Evolutionary conservation across 2,113 vertebrate species (phyloP).

Genomic region (Bambusicola thoracicus): DNA sequence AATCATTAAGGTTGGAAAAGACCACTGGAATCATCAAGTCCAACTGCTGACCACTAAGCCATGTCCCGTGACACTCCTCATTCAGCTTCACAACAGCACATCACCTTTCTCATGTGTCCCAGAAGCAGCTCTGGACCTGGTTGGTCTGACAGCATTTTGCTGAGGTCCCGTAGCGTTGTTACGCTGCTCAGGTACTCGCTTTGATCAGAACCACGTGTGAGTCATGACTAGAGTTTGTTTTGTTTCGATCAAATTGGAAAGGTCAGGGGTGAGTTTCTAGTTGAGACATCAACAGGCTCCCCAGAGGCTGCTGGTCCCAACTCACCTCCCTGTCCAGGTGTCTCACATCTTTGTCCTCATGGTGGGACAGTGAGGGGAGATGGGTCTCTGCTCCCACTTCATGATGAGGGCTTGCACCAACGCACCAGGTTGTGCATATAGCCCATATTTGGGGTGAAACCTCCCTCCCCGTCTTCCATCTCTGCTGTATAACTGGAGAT

Average conservation of each 20-base stretch:
- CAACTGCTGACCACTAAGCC: too few species aligned
- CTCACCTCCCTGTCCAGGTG: accelerated
- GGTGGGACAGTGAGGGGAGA: accelerated
- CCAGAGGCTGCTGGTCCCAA: not conserved
- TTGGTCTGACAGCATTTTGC: not conserved
- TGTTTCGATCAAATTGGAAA: not conserved
- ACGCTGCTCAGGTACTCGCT: not conserved
- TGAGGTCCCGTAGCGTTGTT: not conserved
- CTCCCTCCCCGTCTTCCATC: not conserved
- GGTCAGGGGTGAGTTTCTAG: not conserved
- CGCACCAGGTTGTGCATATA: not conserved
- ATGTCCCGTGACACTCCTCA: not conserved
- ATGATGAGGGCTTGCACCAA: not conserved
- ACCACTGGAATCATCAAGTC: too few species aligned
- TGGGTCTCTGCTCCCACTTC: not conserved
- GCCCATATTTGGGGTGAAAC: not conserved
- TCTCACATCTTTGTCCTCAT: not conserved
- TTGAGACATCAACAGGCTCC: not conserved
- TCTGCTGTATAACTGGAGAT: not conserved
- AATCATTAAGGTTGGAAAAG: too few species aligned
- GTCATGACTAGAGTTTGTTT: not conserved
- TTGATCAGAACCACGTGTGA: not conserved
- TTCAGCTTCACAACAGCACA: not conserved
- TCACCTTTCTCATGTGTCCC: not conserved
- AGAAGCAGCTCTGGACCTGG: not conserved